Evolutionary conservation across 2,113 vertebrate species (phyloP), one percentile per base, ranked within the genome.

Genomic region (Forbesichthys papilliferus): DNA sequence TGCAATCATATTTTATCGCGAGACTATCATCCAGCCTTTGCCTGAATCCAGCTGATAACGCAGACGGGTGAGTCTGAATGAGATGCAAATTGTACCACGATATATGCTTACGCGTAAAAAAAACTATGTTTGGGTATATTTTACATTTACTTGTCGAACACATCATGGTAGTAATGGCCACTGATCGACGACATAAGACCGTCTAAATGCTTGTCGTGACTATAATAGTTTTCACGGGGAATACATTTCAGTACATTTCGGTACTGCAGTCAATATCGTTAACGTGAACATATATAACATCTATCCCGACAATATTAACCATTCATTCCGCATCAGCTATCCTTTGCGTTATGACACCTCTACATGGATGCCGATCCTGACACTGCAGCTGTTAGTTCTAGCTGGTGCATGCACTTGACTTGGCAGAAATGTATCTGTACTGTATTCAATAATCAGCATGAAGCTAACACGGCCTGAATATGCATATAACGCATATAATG

Each of bases 61-160:
- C 69, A 73, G 78, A 88, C 84, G 75, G 92, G 92, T 93, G 84
- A 93, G 92, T 92, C 84, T 62, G 73, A 84, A 74, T 79, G 86
- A 73, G 72, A 78, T 75, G 73, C 69, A 79, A 84, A 84, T 47
- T 62, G 42, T 57, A 60, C 20, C 16, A 42, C 59, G 34, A n/a
- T 49, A 57, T 71, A 71, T 11, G 48, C 20, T 10, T 46, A 5
- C n/a, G 8, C n/a, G 27, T 54, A 18, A 27, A 13, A 16, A 16
- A 14, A 64, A 57, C 14, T 1, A 12, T 3, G 18, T 33, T 3
- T 60, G 55, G 10, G 66, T 42, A 42, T 14, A 1, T 46, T n/a
- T 0, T 20, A 5, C 11, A 12, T 12, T 14, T 27, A 27, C 58
- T 58, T 11, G 12, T 4, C 18, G 66, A 3, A 1, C 8, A 34